phyloP scores from a whole-genome alignment of 2,888 invertebrate genomes.

The Monochamus alternatus region DNA sequence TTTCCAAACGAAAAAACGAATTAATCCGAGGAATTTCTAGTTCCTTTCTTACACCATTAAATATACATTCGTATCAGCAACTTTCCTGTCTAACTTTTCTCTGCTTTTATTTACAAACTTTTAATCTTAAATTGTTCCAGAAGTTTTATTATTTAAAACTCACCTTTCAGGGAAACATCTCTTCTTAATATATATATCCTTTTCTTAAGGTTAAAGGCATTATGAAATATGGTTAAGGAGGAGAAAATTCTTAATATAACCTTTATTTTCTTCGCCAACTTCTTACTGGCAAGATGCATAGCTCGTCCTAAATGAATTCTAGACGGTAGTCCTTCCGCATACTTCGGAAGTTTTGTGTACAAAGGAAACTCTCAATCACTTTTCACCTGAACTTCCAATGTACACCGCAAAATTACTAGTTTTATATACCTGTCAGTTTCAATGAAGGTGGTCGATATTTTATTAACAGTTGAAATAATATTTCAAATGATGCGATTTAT shows the following conservation, averaged over 20 bases:
- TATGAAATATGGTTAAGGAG: neutral
- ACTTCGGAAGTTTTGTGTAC: neutral
- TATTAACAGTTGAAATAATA: too few species aligned
- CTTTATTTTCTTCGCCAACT: constrained; percentile 11
- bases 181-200: constrained; percentile 15
- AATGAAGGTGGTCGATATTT: too few species aligned
- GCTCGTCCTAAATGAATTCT: neutral
- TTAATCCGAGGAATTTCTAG: neutral
- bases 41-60: neutral
- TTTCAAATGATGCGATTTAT: too few species aligned
- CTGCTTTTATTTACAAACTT: constrained; percentile 14
- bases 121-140: constrained; percentile 11
- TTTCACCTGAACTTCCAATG: neutral
- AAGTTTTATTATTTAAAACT: constrained; percentile 16
- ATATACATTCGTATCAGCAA: constrained; percentile 4
- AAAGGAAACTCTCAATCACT: constrained; percentile 12
- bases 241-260: constrained; percentile 18
- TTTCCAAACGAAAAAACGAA: neutral
- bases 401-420: neutral
- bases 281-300: constrained; percentile 4
- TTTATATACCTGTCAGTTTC: too few species aligned
- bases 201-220: neutral
- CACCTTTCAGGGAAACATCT: constrained; percentile 2
- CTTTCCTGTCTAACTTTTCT: neutral
- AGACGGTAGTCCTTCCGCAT: neutral